Base-by-base conservation (phyloP, 2,797 vertebrate genomes). In the Cossypha polioptera region DNA sequence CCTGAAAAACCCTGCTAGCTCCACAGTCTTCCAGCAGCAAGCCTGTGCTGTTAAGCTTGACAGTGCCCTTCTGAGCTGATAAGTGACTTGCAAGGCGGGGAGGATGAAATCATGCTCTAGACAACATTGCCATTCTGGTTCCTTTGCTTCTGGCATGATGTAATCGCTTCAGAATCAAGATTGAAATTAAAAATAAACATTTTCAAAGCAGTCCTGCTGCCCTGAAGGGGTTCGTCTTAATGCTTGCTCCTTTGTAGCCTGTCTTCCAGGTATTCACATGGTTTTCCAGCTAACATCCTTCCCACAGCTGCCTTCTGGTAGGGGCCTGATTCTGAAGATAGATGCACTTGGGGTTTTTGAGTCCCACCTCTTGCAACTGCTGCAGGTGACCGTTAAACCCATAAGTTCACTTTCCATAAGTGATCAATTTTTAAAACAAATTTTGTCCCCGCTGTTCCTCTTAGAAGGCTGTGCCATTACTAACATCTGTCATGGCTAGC, bases 41-140 rank as follows among this genome's bases (percentile, higher is more conserved):
- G 74, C 47, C 78, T 57, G 24, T 73, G 53, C 81, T 93, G 92
- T 86, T 87, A 16, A 79, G 58, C 81, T 69, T 87, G 50, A 93
- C 51, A 38, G 48, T 77, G 75, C 58, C 82, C 68, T 78, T 31
- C 59, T 53, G 48, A 85, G 75, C 22, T 58, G 84, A 92, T 91
- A 85, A 62, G 80, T 53, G 62, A 11, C 73, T 90, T 4, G 1
- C 7, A 20, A 74, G 42, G 53, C 22, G 19, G 45, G 53, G 62
- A 89, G 76, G 61, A 77, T 95, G 88, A 93, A 93, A 80, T 93
- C 88, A 92, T 86, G 25, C 87, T 94, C 65, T 50, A 83, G 58
- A 92, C 67, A 82, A 31, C 66, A 80, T 93, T 8, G 4, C 50
- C 0, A 1, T 89, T 88, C 87, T 86, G 59, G 78, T 95, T 95